Evolutionary conservation across 2,113 vertebrate species (phyloP).

Genomic region (Pionites leucogaster): DNA sequence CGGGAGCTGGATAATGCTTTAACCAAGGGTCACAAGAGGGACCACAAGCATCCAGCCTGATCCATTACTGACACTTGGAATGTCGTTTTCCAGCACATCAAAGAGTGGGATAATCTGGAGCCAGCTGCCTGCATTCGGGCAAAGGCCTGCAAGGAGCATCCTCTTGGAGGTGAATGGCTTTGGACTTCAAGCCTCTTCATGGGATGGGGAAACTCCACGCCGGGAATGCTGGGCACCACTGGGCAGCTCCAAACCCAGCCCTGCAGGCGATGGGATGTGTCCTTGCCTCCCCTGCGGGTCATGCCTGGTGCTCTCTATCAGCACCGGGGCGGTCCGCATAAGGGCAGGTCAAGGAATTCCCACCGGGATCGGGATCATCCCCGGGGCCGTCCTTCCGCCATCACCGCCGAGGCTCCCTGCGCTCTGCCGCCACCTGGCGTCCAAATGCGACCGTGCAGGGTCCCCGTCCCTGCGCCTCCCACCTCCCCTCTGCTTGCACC

Average conservation of each 20-base stretch:
- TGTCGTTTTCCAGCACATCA: fast-evolving
- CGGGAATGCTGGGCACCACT: neutral
- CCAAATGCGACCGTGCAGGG: neutral
- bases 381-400: neutral
- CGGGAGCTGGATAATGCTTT: neutral
- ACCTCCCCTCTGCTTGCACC: too few species aligned
- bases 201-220: fast-evolving
- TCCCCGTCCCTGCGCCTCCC: fast-evolving
- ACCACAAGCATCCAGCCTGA: neutral
- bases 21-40: neutral
- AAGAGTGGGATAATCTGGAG: neutral
- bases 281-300: fast-evolving
- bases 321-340: neutral
- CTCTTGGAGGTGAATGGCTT: neutral
- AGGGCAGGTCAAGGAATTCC: neutral
- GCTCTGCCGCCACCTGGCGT: constrained; percentile 6
- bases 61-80: fast-evolving
- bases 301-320: neutral
- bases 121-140: neutral
- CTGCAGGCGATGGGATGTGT: neutral
- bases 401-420: neutral
- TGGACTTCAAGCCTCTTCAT: fast-evolving
- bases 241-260: neutral
- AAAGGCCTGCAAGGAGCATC: neutral
- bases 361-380: neutral